Percentiles rank a stretch among this genome's conserved stretches.
Conservation (phyloP, 1,140 invertebrate genomes). For the Odontomachus brunneus region DNA sequence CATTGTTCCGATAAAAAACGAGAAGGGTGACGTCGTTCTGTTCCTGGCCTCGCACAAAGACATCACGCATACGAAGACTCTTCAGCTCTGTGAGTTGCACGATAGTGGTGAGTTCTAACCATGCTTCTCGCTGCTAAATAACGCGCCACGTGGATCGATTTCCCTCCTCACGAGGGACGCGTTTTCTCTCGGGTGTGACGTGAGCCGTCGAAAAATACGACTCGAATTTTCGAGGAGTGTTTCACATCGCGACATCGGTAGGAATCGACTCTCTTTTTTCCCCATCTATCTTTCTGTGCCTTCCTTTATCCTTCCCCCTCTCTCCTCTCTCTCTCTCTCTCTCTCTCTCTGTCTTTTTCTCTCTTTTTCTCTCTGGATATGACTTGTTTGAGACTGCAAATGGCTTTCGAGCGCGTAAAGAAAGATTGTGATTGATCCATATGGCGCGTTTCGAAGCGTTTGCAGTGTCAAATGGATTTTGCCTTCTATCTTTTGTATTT, state of each 20-base stretch:
- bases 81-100: conserved; percentile 91
- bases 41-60: conserved; percentile 99
- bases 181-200: conserved; percentile 19
- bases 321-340: conserved; percentile 24
- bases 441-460: too few species aligned
- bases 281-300: conserved; percentile 4
- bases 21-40: conserved; percentile 98
- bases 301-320: too few species aligned
- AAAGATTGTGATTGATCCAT: too few species aligned
- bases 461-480: too few species aligned
- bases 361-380: not conserved
- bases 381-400: too few species aligned
- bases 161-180: conserved; percentile 31
- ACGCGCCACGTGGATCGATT: conserved; percentile 66
- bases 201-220: conserved; percentile 32
- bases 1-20: conserved; percentile 99
- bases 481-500: not conserved
- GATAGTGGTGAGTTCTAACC: conserved; percentile 91
- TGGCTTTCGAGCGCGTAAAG: too few species aligned
- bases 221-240: conserved; percentile 1
- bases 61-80: conserved; percentile 95
- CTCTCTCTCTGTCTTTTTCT: conserved; percentile 15
- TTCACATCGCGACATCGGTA: conserved; percentile 37
- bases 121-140: conserved; percentile 76
- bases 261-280: conserved; percentile 28